Conservation (phyloP, 2,113 vertebrate species). For the Cyprinodon brontotheroides region DNA sequence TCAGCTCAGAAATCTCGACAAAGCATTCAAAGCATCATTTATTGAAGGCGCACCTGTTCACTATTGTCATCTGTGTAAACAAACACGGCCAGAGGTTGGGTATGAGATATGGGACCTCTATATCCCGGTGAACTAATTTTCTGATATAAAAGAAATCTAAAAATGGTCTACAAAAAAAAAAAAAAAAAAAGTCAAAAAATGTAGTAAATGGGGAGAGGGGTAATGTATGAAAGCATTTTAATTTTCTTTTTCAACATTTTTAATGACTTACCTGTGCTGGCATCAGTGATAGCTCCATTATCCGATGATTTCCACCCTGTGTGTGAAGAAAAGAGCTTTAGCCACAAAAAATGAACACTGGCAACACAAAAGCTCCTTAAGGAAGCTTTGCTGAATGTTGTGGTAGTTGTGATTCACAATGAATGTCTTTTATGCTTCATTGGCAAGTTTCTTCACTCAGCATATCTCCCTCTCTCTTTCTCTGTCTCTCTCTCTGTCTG, state of each 20-base stretch:
- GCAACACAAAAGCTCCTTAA: neutral
- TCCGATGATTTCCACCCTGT: slow-evolving; percentile 27
- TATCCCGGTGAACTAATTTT: neutral
- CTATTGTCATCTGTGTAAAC: slow-evolving; percentile 16
- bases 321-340: neutral
- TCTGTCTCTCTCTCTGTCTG: slow-evolving; percentile 22
- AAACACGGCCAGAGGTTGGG: slow-evolving; percentile 2
- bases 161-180: too few species aligned
- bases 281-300: slow-evolving; percentile 72
- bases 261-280: slow-evolving; percentile 63
- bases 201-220: too few species aligned
- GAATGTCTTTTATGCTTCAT: slow-evolving; percentile 61
- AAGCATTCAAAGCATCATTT: neutral
- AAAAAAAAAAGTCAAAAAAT: neutral
- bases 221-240: neutral
- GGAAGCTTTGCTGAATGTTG: slow-evolving; percentile 15
- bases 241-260: neutral
- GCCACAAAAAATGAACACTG: neutral
- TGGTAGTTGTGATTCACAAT: slow-evolving; percentile 41
- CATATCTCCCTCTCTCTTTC: slow-evolving; percentile 20
- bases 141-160: neutral
- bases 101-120: neutral
- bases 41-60: neutral
- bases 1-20: too few species aligned
- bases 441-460: slow-evolving; percentile 43